Evolutionary conservation across 2,888 invertebrate species (phyloP).

Genomic region (Lasioglossum malachurum): DNA sequence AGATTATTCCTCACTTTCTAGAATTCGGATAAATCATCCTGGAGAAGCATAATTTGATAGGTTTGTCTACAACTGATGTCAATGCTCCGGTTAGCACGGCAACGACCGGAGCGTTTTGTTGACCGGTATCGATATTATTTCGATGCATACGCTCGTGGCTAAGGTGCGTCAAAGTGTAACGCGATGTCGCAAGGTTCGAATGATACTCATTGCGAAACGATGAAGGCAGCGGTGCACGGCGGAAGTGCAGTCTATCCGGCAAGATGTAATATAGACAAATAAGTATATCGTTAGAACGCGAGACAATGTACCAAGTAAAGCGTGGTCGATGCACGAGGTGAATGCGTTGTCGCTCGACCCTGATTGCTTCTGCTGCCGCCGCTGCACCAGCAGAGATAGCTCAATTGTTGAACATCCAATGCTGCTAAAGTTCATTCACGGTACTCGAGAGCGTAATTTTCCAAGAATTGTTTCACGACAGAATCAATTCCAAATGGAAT

Average conservation of each 20-base stretch:
- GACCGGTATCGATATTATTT: neutral
- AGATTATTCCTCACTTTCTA: neutral
- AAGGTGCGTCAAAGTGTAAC: neutral
- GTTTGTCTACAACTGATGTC: no score
- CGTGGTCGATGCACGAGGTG: conserved; percentile 74
- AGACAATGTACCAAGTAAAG: conserved; percentile 70
- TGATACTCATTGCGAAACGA: conserved; percentile 34
- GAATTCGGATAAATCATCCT: neutral
- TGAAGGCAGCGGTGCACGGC: conserved; percentile 18
- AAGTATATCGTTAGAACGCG: conserved; percentile 64
- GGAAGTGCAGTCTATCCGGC: conserved; percentile 43
- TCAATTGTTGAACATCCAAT: conserved; percentile 80
- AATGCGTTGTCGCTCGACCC: conserved; percentile 78
- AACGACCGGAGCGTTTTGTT: neutral
- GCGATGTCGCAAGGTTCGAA: conserved; percentile 3
- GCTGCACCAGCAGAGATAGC: conserved; percentile 75
- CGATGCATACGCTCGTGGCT: neutral
- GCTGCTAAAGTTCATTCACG: conserved; percentile 69
- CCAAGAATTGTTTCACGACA: conserved; percentile 12
- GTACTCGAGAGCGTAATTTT: conserved; percentile 54
- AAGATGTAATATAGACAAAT: conserved; percentile 48
- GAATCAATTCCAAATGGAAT: neutral
- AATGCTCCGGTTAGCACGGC: neutral
- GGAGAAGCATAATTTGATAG: neutral
- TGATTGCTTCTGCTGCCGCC: conserved; percentile 77